phyloP scores from a whole-genome alignment of 1,140 invertebrate genomes.

The Himalopsyche phryganea region DNA sequence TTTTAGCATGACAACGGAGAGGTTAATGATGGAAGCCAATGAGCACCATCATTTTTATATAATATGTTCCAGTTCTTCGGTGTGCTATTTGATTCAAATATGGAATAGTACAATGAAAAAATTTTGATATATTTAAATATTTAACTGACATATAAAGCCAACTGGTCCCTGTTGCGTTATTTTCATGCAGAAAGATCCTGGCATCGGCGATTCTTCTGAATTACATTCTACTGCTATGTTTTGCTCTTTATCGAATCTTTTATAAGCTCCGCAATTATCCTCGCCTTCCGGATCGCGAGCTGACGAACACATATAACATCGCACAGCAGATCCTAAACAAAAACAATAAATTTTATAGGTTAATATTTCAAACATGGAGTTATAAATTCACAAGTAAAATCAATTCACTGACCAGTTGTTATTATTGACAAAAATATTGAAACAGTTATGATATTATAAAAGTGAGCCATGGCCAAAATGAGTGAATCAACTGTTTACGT shows the following conservation, averaged over 20 bases:
- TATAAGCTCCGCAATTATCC: conserved; percentile 86
- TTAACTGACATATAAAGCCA: conserved; percentile 85
- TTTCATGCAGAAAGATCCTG: conserved; percentile 93
- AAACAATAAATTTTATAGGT: neutral
- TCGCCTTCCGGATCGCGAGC: conserved; percentile 67
- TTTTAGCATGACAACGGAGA: too few relatives aligned
- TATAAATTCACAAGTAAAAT: neutral
- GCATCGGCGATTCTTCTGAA: conserved; percentile 83
- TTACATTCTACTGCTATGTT: conserved; percentile 86
- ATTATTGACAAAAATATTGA: too few relatives aligned
- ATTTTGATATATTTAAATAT: too few relatives aligned
- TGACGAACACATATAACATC: conserved; percentile 87
- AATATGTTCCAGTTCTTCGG: too few relatives aligned
- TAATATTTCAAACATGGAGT: neutral
- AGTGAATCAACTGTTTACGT: too few relatives aligned
- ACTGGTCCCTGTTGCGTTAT: conserved; percentile 81
- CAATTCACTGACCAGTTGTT: too few relatives aligned
- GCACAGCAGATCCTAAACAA: conserved; percentile 58
- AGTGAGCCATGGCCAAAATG: too few relatives aligned
- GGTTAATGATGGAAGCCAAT: too few relatives aligned
- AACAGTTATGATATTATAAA: too few relatives aligned
- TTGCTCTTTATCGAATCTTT: conserved; percentile 71
- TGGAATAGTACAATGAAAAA: too few relatives aligned
- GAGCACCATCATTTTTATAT: too few relatives aligned
- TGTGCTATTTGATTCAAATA: too few relatives aligned